phyloP scores from a whole-genome alignment of 2,888 invertebrate genomes.

The Lochmaea crataegi region DNA sequence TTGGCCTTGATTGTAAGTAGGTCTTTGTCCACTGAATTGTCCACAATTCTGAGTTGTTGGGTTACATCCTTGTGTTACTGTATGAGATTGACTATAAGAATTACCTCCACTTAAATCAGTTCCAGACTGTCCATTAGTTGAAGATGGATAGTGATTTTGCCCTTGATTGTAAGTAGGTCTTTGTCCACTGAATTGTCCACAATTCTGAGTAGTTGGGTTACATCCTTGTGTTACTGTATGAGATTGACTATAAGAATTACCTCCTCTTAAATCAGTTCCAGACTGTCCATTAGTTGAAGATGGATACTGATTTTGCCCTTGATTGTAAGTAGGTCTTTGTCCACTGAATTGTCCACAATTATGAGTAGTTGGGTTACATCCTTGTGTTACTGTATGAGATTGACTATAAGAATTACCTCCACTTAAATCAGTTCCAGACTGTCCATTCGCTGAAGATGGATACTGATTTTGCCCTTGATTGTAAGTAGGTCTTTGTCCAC shows the following conservation, averaged over 20 bases:
- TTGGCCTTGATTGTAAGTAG: constrained; percentile 3
- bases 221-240: constrained; percentile 3
- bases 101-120: neutral
- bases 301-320: neutral
- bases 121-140: neutral
- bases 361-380: constrained; percentile 23
- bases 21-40: neutral
- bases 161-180: constrained; percentile 1
- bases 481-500: constrained; percentile 10
- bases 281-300: neutral
- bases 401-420: neutral
- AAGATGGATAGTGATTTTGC: neutral
- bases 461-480: neutral
- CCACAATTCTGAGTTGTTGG: constrained; percentile 29
- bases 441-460: neutral
- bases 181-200: constrained; percentile 12
- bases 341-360: constrained; percentile 21
- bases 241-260: neutral
- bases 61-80: constrained; percentile 13
- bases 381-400: neutral
- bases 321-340: constrained; percentile 3
- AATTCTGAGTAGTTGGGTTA: constrained; percentile 29
- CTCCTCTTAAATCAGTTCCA: neutral
- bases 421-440: neutral
- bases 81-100: neutral